Conservation (phyloP, 2,797 vertebrate genomes). For the Semotilus atromaculatus region DNA sequence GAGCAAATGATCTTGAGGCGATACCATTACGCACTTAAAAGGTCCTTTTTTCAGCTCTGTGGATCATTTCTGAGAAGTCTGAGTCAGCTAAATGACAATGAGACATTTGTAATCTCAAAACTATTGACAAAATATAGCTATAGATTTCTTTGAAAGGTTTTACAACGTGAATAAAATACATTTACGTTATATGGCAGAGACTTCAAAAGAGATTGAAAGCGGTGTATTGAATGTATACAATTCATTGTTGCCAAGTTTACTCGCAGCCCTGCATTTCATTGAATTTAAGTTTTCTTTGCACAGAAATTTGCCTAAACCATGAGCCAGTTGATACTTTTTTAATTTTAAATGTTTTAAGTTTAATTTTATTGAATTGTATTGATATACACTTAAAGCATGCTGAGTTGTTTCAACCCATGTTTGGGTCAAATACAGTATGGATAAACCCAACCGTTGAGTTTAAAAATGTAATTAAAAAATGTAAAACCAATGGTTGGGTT, state of each 20-base stretch:
- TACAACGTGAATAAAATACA: not conserved
- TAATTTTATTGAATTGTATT: too few relatives aligned
- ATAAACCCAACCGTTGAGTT: too few relatives aligned
- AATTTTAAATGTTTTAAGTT: too few relatives aligned
- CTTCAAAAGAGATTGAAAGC: not conserved
- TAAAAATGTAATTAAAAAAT: too few relatives aligned
- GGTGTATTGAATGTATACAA: not conserved
- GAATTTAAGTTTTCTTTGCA: not conserved
- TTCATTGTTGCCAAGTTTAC: not conserved
- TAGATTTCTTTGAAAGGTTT: constrained; percentile 5
- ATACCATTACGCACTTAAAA: constrained; percentile 74
- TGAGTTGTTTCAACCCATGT: too few relatives aligned
- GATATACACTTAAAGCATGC: too few relatives aligned
- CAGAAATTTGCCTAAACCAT: not conserved
- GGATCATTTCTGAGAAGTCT: constrained; percentile 67
- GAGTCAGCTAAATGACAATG: constrained; percentile 59
- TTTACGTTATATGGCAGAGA: not conserved
- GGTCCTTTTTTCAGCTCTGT: constrained; percentile 62
- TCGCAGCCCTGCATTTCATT: not conserved
- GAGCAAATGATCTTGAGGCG: constrained; percentile 68
- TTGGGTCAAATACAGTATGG: too few relatives aligned
- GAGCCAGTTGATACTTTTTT: not conserved
- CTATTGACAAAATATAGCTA: constrained; percentile 22
- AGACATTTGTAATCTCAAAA: constrained; percentile 53
- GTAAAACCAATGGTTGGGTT: too few relatives aligned